Conservation (phyloP, 2,797 vertebrate species). For the Neosilurus hyrtlii region DNA sequence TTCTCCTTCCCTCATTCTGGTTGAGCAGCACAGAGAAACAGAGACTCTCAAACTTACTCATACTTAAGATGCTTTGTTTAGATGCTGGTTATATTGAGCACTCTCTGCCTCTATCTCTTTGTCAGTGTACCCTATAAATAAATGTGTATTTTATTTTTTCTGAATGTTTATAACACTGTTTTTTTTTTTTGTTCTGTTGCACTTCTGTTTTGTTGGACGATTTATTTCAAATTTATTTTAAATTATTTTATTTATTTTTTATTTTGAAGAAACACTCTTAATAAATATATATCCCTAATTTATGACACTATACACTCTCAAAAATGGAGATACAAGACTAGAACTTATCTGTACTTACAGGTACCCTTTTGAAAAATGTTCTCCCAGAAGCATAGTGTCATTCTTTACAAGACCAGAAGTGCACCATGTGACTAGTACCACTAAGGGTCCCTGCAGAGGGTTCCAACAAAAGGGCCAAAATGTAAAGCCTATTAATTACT, state of each 20-base stretch:
- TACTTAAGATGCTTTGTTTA: constrained; percentile 69
- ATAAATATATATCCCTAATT: neutral
- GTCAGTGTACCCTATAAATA: constrained; percentile 51
- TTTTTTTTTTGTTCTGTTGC: neutral
- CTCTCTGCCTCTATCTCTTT: constrained; percentile 65
- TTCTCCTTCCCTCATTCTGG: constrained; percentile 67
- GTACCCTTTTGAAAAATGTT: no score
- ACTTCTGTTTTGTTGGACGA: neutral
- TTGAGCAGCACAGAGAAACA: constrained; percentile 78
- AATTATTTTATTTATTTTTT: no score
- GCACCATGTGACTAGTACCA: no score
- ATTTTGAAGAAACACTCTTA: neutral
- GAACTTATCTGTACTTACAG: no score
- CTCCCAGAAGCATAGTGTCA: no score
- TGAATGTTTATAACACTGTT: neutral
- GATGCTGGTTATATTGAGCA: constrained; percentile 62
- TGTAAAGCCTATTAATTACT: no score
- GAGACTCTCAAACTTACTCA: constrained; percentile 77
- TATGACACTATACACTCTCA: neutral
- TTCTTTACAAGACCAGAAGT: no score
- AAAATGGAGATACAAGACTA: no score
- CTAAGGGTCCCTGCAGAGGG: no score
- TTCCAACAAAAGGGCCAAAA: no score
- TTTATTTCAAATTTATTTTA: no score
- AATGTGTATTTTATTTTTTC: constrained; percentile 34